Percentiles rank a stretch among this genome's conserved stretches.
Conservation (phyloP, 2,888 invertebrate species). For the Perizoma affinitatum region DNA sequence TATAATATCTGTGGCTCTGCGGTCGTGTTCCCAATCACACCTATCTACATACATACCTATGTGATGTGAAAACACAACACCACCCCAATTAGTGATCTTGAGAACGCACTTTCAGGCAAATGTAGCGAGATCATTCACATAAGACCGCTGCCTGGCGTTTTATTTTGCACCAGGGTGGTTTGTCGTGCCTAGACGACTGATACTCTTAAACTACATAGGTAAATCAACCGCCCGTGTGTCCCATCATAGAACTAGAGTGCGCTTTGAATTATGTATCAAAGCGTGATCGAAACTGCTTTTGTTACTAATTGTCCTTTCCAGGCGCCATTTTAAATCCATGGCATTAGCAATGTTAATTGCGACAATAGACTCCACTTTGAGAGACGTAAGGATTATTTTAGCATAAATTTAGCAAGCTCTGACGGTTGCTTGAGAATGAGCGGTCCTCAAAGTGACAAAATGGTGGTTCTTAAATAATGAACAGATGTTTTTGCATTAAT, state of each 20-base stretch:
- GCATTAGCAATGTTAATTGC: conserved; percentile 36
- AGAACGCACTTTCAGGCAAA: no score
- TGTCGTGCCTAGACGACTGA: neutral
- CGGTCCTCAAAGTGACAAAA: conserved; percentile 4
- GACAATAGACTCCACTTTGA: conserved; percentile 25
- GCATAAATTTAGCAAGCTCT: conserved; percentile 18
- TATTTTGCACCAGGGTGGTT: no score
- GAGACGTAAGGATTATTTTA: conserved; percentile 24
- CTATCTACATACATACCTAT: no score
- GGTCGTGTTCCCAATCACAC: no score
- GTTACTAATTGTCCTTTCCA: conserved; percentile 52
- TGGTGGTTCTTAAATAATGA: neutral
- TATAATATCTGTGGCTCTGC: no score
- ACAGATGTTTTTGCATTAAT: no score
- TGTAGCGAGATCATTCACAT: no score
- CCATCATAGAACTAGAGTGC: conserved; percentile 46
- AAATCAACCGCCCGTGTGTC: conserved; percentile 38
- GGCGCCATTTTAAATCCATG: conserved; percentile 36
- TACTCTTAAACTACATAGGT: conserved; percentile 2
- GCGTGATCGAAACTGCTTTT: conserved; percentile 59
- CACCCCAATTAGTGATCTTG: no score
- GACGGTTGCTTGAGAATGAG: neutral
- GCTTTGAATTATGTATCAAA: conserved; percentile 66
- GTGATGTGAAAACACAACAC: no score
- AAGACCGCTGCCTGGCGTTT: no score